These are phyloP conservation scores for Zoanthus solanderi DNA, from an alignment of 92 coral and sea anemone genomes.

Conservation along the genomic window DNA sequence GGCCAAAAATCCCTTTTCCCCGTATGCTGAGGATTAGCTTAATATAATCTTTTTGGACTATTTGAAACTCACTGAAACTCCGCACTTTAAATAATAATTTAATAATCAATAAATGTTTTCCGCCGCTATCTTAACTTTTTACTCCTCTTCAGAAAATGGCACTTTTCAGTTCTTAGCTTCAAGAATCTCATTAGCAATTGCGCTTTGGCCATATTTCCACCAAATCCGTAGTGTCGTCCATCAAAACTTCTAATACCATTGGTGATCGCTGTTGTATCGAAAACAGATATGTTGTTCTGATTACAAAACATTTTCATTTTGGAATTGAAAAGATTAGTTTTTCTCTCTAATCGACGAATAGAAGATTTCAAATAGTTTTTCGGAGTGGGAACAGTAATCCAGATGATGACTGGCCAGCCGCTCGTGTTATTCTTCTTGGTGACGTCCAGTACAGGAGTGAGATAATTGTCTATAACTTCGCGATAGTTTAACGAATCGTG, in stretches of 20 bases:
- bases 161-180: slow-evolving; percentile 45
- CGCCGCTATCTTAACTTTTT: background rate
- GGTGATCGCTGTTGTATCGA: slow-evolving; percentile 61
- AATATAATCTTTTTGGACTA: too few species aligned
- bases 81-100: too few species aligned
- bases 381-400: slow-evolving; percentile 65
- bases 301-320: slow-evolving; percentile 64
- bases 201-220: slow-evolving; percentile 69
- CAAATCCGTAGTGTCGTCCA: slow-evolving; percentile 67
- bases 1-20: too few species aligned
- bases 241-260: slow-evolving; percentile 64
- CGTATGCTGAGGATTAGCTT: too few species aligned
- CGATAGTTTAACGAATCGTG: slow-evolving; percentile 57
- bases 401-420: slow-evolving; percentile 70
- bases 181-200: slow-evolving; percentile 71
- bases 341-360: slow-evolving; percentile 11
- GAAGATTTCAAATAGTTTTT: slow-evolving; percentile 72
- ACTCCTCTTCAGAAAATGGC: background rate
- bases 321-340: slow-evolving; percentile 50
- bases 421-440: slow-evolving; percentile 32
- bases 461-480: slow-evolving; percentile 63
- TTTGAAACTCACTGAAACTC: too few species aligned
- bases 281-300: slow-evolving; percentile 45
- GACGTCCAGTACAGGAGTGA: slow-evolving; percentile 61
- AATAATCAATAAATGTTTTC: background rate